A percentile compares a stretch with the other conserved stretches of the same genome.
Evolutionary conservation across 1,140 invertebrate species (phyloP).

Genomic region (Micrasema longulum): DNA sequence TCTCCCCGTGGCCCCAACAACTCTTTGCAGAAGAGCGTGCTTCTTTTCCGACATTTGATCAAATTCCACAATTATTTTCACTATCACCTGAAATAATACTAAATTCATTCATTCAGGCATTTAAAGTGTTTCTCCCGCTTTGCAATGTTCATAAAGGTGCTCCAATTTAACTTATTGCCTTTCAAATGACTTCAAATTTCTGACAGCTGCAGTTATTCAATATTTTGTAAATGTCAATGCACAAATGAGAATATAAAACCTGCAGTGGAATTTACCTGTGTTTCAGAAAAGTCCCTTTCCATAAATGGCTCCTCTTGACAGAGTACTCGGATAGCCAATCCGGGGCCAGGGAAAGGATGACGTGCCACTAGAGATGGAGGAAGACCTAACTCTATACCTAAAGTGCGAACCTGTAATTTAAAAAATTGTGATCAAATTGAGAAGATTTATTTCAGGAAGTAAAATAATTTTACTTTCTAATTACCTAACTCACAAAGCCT

Average conservation of each 20-base stretch:
- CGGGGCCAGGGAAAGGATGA: constrained; percentile 97
- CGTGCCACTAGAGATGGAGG: constrained; percentile 88
- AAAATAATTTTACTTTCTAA: no score
- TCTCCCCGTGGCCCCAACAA: constrained; percentile 84
- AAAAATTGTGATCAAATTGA: no score
- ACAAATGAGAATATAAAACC: no score
- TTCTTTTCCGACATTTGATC: constrained; percentile 93
- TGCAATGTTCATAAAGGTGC: no score
- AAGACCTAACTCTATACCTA: constrained; percentile 91
- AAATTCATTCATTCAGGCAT: no score
- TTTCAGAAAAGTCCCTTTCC: constrained; percentile 95
- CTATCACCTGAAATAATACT: constrained; percentile 74
- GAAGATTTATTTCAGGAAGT: no score
- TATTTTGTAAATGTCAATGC: no score
- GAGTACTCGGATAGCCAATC: constrained; percentile 93
- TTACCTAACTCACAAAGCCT: no score
- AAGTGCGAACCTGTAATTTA: constrained; percentile 68
- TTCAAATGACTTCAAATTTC: no score
- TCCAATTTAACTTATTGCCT: no score
- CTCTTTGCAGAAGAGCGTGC: constrained; percentile 89
- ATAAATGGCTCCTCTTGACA: constrained; percentile 97
- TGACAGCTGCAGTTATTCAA: no score
- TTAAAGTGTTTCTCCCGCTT: no score
- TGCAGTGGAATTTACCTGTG: constrained; percentile 75
- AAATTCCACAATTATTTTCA: constrained; percentile 95